Base-by-base conservation (phyloP, 2,797 vertebrate genomes). In the Malurus splendens region DNA sequence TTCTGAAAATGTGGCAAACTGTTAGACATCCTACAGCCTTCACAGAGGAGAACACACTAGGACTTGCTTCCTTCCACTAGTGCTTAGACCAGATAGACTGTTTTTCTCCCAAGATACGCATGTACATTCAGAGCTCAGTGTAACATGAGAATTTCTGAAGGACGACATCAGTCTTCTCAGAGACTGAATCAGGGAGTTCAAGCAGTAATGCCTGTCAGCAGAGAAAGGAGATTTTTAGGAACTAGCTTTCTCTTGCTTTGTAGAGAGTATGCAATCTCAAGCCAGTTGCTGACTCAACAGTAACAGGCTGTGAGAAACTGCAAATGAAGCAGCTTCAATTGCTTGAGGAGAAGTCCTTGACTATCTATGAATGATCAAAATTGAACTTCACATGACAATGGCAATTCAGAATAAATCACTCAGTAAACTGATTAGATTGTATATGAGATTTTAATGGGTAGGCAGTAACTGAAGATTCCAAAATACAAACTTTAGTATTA, bases 31-130 rank as follows among this genome's bases (percentile, higher is more conserved):
- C 36, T 20, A 30, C 7, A 72, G 52, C 32, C 44, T 66, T 70
- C 55, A 70, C 6, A 24, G 24, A 50, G 9, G 15, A 64, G 11
- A 50, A n/a, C 1, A 3, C 18, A 9, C 38, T 17, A 14, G 12
- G n/a, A 59, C 41, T 83, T 81, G 1, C 12, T 59, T 56, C 36
- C 13, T 82, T 90, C 23, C 38, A 36, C 7, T 25, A 79, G 22
- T 9, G 6, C 18, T 59, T 54, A 30, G 36, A 54, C 8, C 9
- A 73, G n/a, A n/a, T 4, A 74, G 14, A 27, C 5, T 3, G 45
- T 52, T 38, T 48, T 59, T 23, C 1, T 2, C 5, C 0, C 0
- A 2, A 80, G 85, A 57, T n/a, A 52, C 0, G 0, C 14, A 33
- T 20, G 25, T 25, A 15, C 23, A 51, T 84, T 70, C 75, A 60